A percentile compares a stretch with the other conserved stretches of the same genome.
Conservation (phyloP, 2,888 invertebrate species). For the Malachius bipustulatus region DNA sequence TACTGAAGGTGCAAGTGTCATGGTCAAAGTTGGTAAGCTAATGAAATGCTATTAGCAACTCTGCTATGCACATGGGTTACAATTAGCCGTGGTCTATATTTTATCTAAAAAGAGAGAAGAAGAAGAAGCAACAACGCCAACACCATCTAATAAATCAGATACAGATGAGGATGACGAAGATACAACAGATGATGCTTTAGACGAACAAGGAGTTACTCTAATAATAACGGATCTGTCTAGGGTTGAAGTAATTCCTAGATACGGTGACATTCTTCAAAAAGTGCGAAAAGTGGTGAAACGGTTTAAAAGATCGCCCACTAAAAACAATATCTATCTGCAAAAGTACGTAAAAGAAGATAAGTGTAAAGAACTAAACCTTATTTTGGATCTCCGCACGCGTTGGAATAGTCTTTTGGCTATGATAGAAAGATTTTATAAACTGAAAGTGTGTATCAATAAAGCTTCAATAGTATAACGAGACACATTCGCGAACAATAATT, state of each 20-base stretch:
- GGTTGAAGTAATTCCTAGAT: slow-evolving; percentile 13
- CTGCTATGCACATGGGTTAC: slow-evolving; percentile 20
- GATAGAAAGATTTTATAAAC: slow-evolving; percentile 15
- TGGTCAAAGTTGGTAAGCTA: slow-evolving; percentile 10
- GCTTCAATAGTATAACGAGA: no score
- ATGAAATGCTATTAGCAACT: slow-evolving; percentile 16
- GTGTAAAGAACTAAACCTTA: slow-evolving; percentile 15
- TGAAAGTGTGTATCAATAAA: slow-evolving; percentile 11
- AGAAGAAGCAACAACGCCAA: slow-evolving; percentile 7
- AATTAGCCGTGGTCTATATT: slow-evolving; percentile 19
- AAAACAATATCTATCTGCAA: slow-evolving; percentile 15
- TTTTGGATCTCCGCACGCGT: slow-evolving; percentile 14
- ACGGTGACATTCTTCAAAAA: slow-evolving; percentile 16
- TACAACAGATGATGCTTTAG: slow-evolving; percentile 3
- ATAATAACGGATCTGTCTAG: slow-evolving; percentile 11
- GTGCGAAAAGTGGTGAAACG: slow-evolving; percentile 18
- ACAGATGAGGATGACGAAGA: slow-evolving; percentile 1
- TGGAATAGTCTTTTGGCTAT: slow-evolving; percentile 17
- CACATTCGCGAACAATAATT: no score
- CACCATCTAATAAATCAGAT: slow-evolving; percentile 9
- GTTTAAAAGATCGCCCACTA: slow-evolving; percentile 18
- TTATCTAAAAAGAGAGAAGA: slow-evolving; percentile 17
- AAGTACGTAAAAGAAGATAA: slow-evolving; percentile 17
- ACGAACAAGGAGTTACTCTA: slow-evolving; percentile 7
- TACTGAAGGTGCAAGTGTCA: slow-evolving; percentile 6